Evolutionary conservation across 1,140 invertebrate species (phyloP).

Genomic region (Atta colombica): DNA sequence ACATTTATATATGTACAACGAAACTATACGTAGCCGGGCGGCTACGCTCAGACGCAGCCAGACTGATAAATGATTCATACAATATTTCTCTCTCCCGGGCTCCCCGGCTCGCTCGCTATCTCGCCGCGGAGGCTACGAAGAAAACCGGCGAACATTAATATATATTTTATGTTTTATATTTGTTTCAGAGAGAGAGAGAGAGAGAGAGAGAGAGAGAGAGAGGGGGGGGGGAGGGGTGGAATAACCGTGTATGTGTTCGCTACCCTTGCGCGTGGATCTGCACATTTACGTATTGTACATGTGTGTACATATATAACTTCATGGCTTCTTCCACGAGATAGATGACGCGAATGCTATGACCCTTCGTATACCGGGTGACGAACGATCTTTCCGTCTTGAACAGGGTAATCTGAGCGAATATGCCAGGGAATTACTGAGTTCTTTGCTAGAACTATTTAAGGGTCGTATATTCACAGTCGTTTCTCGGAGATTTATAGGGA

Average conservation of each 20-base stretch:
- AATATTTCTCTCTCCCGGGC: slow-evolving; percentile 74
- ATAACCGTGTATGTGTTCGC: slow-evolving; percentile 6
- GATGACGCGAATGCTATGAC: slow-evolving; percentile 71
- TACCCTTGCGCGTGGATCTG: neutral
- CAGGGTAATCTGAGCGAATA: slow-evolving; percentile 44
- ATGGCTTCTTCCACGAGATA: slow-evolving; percentile 65
- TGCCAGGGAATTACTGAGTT: slow-evolving; percentile 40
- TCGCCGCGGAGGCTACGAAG: slow-evolving; percentile 77
- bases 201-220: neutral
- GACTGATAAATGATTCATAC: slow-evolving; percentile 84
- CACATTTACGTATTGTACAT: neutral
- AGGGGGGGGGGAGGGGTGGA: no score
- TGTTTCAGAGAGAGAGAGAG: slow-evolving; percentile 65
- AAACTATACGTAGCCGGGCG: slow-evolving; percentile 56
- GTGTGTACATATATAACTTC: slow-evolving; percentile 8
- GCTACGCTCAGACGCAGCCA: slow-evolving; percentile 77
- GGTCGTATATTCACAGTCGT: slow-evolving; percentile 20
- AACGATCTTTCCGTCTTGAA: slow-evolving; percentile 49
- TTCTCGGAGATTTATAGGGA: slow-evolving; percentile 38
- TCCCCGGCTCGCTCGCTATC: slow-evolving; percentile 72
- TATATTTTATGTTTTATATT: slow-evolving; percentile 82
- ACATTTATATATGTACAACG: slow-evolving; percentile 59
- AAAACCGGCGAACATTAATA: slow-evolving; percentile 81
- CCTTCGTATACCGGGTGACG: slow-evolving; percentile 57
- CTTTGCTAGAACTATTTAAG: slow-evolving; percentile 35